Evolutionary conservation across 2,888 invertebrate species (phyloP).

Genomic region (Cistogaster globosa): DNA sequence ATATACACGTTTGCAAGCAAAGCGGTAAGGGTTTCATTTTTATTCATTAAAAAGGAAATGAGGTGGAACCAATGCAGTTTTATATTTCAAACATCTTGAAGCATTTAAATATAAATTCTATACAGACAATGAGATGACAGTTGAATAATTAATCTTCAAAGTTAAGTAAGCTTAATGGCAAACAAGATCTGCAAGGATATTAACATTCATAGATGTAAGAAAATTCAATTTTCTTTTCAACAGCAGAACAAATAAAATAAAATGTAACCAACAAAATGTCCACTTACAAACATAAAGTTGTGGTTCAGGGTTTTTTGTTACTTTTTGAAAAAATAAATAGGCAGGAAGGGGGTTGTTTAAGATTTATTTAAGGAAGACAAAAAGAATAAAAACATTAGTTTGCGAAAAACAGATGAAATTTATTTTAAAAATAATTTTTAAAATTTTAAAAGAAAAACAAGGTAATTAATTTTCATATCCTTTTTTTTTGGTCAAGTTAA

Average conservation of each 20-base stretch:
- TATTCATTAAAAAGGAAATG: conserved; percentile 51
- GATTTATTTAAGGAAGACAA: neutral
- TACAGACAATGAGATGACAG: conserved; percentile 15
- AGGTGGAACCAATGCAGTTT: conserved; percentile 58
- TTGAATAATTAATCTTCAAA: conserved; percentile 26
- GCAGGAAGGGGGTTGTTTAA: neutral
- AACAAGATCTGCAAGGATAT: conserved; percentile 31
- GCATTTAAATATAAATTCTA: conserved; percentile 41
- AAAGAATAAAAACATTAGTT: neutral
- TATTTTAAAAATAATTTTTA: neutral
- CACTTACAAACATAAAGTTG: neutral
- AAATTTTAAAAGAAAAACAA: neutral
- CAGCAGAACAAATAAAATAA: neutral
- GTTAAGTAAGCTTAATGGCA: conserved; percentile 43
- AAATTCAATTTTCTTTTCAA: conserved; percentile 27
- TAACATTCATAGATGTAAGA: neutral
- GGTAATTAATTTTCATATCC: neutral
- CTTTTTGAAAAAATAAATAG: neutral
- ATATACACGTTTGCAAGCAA: neutral
- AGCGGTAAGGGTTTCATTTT: conserved; percentile 21
- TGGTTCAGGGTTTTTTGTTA: conserved; percentile 23
- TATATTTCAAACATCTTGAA: conserved; percentile 43
- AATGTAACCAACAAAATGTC: conserved; percentile 1
- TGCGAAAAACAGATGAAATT: conserved; percentile 29
- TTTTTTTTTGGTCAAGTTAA: too few relatives aligned